A percentile compares a stretch with the other conserved stretches of the same genome.
phyloP scores from a whole-genome alignment of 2,113 vertebrate species.

The Kryptolebias marmoratus region DNA sequence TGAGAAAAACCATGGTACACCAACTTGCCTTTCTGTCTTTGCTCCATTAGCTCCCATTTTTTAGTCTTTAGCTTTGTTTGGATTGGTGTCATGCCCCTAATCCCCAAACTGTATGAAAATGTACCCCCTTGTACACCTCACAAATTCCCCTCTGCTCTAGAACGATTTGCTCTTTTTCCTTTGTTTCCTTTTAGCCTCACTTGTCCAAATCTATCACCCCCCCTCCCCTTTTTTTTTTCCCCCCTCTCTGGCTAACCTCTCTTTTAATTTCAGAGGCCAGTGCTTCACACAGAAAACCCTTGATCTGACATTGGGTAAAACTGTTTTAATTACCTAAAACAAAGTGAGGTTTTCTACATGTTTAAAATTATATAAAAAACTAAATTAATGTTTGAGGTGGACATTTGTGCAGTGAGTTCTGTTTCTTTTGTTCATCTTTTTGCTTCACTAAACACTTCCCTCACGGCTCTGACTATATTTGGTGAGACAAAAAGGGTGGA shows the following conservation, averaged over 20 bases:
- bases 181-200: constrained; percentile 24
- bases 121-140: constrained; percentile 28
- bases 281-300: not conserved
- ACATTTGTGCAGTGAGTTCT: constrained; percentile 27
- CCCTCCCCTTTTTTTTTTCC: not conserved
- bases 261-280: constrained; percentile 8
- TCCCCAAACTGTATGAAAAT: constrained; percentile 52
- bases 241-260: not conserved
- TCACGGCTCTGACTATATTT: constrained; percentile 55
- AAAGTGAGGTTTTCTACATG: constrained; percentile 38
- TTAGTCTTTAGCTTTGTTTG: constrained; percentile 71
- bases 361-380: constrained; percentile 35
- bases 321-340: constrained; percentile 41
- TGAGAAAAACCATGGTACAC: not conserved
- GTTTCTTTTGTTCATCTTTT: constrained; percentile 30
- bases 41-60: constrained; percentile 68
- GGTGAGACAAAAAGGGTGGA: constrained; percentile 58
- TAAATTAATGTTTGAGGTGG: constrained; percentile 44
- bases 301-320: not conserved
- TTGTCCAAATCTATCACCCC: constrained; percentile 19
- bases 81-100: constrained; percentile 77
- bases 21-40: constrained; percentile 30
- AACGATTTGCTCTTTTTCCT: constrained; percentile 21
- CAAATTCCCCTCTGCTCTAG: constrained; percentile 27
- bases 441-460: constrained; percentile 56